These are phyloP conservation scores for Aspidiotus rigidus DNA, from an alignment of 2,888 invertebrate genomes.

Conservation along the genomic window DNA sequence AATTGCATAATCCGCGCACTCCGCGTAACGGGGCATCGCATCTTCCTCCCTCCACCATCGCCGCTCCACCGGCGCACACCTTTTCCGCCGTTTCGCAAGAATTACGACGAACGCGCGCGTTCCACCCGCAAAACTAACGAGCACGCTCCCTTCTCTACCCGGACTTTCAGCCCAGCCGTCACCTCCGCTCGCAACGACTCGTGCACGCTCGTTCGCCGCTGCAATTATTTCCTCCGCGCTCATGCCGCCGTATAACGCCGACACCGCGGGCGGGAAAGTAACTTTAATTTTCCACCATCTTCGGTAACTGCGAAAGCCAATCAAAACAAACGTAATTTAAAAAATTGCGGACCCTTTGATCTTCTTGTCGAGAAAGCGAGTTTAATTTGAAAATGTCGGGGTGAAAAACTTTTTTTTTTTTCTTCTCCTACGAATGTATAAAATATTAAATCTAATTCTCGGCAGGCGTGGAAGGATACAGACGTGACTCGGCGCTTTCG, in stretches of 20 bases:
- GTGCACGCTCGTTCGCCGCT: conserved; percentile 5
- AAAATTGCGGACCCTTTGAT: conserved; percentile 33
- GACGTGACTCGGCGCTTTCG: not conserved
- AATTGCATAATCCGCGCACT: conserved; percentile 22
- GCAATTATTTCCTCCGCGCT: too few relatives aligned
- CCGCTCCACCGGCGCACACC: not conserved
- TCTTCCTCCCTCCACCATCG: not conserved
- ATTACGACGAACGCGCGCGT: not conserved
- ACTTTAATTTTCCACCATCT: conserved; percentile 33
- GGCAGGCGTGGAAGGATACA: not conserved
- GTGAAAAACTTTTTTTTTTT: not conserved
- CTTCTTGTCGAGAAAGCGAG: not conserved
- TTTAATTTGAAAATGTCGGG: conserved; percentile 8
- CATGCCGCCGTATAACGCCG: too few relatives aligned
- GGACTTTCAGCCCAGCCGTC: not conserved
- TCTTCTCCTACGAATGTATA: not conserved
- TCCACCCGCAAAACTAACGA: not conserved
- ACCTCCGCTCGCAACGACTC: not conserved
- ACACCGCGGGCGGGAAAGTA: conserved; percentile 16
- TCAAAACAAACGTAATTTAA: conserved; percentile 33
- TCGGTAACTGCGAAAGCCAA: conserved; percentile 26
- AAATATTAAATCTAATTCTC: conserved; percentile 12
- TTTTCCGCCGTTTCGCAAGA: not conserved
- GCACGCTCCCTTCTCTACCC: not conserved
- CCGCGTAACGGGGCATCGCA: not conserved